These are phyloP conservation scores for Pangasius sanitwongsei DNA, from an alignment of 2,797 vertebrate genomes.

Conservation along the genomic window DNA sequence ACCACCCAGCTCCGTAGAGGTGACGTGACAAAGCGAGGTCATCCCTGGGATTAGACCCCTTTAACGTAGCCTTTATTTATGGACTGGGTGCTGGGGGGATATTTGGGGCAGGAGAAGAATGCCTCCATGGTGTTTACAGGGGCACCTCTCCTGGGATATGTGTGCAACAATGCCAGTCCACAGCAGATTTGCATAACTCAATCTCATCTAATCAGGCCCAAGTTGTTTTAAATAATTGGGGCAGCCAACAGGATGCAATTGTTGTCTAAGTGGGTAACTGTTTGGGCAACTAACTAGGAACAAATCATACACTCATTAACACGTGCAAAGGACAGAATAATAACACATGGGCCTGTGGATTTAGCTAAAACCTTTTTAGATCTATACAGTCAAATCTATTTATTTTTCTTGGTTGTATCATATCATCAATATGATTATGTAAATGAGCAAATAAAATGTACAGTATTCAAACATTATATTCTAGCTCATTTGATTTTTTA, in stretches of 20 bases:
- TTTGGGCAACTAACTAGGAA: slow-evolving; percentile 47
- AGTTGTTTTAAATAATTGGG: slow-evolving; percentile 66
- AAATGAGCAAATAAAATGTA: background rate
- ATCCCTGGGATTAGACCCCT: slow-evolving; percentile 65
- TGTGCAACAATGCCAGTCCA: slow-evolving; percentile 61
- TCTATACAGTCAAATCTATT: background rate
- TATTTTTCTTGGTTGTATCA: background rate
- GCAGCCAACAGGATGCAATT: slow-evolving; percentile 64
- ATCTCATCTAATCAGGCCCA: slow-evolving; percentile 58
- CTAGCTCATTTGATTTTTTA: background rate
- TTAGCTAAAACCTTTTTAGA: slow-evolving; percentile 9
- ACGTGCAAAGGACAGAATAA: slow-evolving; percentile 3
- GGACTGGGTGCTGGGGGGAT: slow-evolving; percentile 63
- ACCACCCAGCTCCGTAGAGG: slow-evolving; percentile 57
- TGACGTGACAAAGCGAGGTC: slow-evolving; percentile 71
- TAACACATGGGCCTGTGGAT: slow-evolving; percentile 21
- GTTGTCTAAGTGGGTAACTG: slow-evolving; percentile 58
- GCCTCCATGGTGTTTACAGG: slow-evolving; percentile 62
- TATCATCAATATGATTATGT: background rate
- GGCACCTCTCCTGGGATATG: slow-evolving; percentile 60
- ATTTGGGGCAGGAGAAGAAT: slow-evolving; percentile 62
- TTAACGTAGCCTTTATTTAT: slow-evolving; percentile 67
- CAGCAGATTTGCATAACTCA: slow-evolving; percentile 65
- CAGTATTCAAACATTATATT: background rate
- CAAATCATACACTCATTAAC: slow-evolving; percentile 62